Conservation (phyloP, 30 jellyfish, hydroid and myxozoan genomes). For the Hydractinia echinata region DNA sequence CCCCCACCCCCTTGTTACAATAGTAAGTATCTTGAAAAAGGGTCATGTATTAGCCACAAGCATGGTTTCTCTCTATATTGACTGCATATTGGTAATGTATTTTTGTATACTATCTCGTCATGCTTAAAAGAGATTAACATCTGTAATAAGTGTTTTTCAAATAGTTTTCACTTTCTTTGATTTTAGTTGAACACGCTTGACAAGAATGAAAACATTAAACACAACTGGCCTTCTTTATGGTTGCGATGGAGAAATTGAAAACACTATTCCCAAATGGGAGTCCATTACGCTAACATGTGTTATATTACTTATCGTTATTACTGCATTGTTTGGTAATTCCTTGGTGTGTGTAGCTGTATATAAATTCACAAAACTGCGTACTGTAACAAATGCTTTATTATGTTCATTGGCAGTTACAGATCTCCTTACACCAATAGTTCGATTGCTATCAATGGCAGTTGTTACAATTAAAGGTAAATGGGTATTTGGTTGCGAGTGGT, state of each 20-base stretch:
- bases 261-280: constrained; percentile 36
- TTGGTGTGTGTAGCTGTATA: constrained; percentile 60
- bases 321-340: constrained; percentile 63
- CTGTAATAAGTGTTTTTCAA: too few relatives aligned
- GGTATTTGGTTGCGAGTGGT: constrained; percentile 87
- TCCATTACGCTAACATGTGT: constrained; percentile 39
- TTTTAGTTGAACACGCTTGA: too few relatives aligned
- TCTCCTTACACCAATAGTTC: constrained; percentile 61
- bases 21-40: too few relatives aligned
- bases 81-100: too few relatives aligned
- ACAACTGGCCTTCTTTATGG: constrained; percentile 41
- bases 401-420: constrained; percentile 78
- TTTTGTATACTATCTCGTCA: too few relatives aligned
- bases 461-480: constrained; percentile 55
- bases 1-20: too few relatives aligned
- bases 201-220: neutral
- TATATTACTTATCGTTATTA: constrained; percentile 35
- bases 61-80: too few relatives aligned
- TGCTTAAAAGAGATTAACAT: too few relatives aligned
- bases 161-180: too few relatives aligned
- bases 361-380: constrained; percentile 46
- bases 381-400: constrained; percentile 63
- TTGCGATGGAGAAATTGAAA: constrained; percentile 67
- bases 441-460: constrained; percentile 53
- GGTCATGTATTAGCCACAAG: too few relatives aligned